Base-by-base conservation (phyloP, 2,113 vertebrate species). In the Psittacus erithacus region DNA sequence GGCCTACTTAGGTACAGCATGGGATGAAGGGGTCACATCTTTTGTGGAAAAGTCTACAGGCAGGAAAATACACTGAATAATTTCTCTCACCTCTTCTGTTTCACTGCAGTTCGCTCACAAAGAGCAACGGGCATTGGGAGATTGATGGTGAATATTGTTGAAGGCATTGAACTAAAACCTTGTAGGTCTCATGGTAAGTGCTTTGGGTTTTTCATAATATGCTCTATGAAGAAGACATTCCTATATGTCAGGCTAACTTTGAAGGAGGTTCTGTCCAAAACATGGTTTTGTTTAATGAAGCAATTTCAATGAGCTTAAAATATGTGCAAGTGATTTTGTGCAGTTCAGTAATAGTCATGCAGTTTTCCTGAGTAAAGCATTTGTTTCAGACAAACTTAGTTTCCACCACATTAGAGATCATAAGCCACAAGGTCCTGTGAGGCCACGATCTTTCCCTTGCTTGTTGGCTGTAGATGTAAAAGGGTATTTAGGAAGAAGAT, bases 101-200 rank as follows among this genome's bases (percentile, higher is more conserved):
- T n/a, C 87, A n/a, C 68, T 74, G 5, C 96, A 99, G 99, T 99
- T 38, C 99, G 99, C 25, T 99, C 99, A 23, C 99, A 99, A 95
- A 99, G 99, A 83, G 99, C 99, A 1, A 99, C 99, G 4, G 99
- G 99, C 17, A 99, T 99, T 14, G 99, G 99, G 9, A 96, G 99
- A 84, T 94, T 99, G 97, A 99, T 99, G 99, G 99, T 99, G 96
- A 99, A 99, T 74, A 99, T 99, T 3, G 99, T 99, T 5, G 99
- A 99, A 97, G 99, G 99, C 75, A 99, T 99, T 13, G 99, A 99
- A 71, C 95, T 99, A 22, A 99, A 99, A 86, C 99, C 99, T 77
- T 99, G 99, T 83, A 98, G 99, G 31, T 99, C 99, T 3, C 99
- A 99, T 4, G 99, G 99, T 99, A 97, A 98, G 97, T 59, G 44